These are phyloP conservation scores for Leptocoma aspasia DNA, from an alignment of 2,113 vertebrate genomes.

Conservation along the genomic window DNA sequence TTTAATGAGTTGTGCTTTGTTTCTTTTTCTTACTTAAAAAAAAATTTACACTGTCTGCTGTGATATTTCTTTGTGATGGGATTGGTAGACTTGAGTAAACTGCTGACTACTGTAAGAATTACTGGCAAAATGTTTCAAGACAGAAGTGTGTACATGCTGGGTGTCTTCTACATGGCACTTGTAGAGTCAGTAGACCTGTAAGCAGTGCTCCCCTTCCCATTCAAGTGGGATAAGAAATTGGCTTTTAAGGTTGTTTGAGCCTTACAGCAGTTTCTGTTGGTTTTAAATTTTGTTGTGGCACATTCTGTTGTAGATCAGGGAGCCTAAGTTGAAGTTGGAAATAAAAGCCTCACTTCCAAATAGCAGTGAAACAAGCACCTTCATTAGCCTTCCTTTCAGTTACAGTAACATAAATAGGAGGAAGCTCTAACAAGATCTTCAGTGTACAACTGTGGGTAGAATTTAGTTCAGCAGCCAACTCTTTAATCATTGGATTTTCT, in stretches of 20 bases:
- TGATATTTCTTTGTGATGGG: not conserved
- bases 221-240: not conserved
- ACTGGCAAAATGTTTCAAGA: not conserved
- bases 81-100: not conserved
- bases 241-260: not conserved
- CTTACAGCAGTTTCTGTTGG: not conserved
- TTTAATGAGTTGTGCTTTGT: not conserved
- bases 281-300: not conserved
- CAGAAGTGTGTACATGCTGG: accelerated
- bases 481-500: not conserved
- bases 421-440: not conserved
- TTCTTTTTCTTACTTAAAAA: not conserved
- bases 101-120: not conserved
- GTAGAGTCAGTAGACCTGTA: not conserved
- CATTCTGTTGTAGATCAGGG: not conserved
- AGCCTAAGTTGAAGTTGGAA: not conserved
- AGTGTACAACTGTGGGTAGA: not conserved
- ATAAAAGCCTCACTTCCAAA: not conserved
- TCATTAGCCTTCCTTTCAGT: not conserved
- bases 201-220: not conserved
- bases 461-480: not conserved
- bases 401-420: not conserved
- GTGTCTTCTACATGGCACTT: not conserved
- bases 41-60: not conserved
- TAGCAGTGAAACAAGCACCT: not conserved